These are phyloP conservation scores for Quadriops clusia DNA, from an alignment of 2,888 invertebrate genomes.

Conservation along the genomic window DNA sequence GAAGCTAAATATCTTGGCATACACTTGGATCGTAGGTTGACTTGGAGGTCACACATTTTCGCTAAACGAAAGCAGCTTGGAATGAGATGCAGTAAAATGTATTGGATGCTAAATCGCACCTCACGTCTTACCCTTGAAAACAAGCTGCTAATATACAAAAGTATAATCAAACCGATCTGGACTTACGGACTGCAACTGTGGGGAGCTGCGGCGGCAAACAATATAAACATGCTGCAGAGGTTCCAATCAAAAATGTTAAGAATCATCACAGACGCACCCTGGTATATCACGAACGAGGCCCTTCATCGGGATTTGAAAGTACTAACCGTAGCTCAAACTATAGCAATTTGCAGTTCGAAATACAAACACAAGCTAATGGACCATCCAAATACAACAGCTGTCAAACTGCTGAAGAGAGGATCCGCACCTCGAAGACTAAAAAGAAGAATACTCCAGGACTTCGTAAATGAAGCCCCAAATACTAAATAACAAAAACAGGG, in stretches of 20 bases:
- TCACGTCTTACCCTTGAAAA: constrained; percentile 4
- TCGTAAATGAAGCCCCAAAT: too few species aligned
- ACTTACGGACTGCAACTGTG: constrained; percentile 7
- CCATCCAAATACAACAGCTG: too few species aligned
- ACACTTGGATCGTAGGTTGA: constrained; percentile 10
- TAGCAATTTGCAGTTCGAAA: too few species aligned
- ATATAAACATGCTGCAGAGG: constrained; percentile 10
- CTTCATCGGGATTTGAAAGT: too few species aligned
- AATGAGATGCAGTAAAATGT: constrained; percentile 8
- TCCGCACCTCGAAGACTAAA: too few species aligned
- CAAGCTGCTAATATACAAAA: constrained; percentile 7
- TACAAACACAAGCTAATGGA: too few species aligned
- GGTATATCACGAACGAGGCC: constrained; percentile 8
- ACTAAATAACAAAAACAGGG: too few species aligned
- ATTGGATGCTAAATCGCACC: constrained; percentile 9
- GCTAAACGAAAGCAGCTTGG: constrained; percentile 12
- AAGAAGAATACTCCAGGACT: too few species aligned
- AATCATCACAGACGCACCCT: constrained; percentile 10
- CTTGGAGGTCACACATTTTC: constrained; percentile 11
- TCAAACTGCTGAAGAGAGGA: too few species aligned
- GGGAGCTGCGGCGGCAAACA: constrained; percentile 5
- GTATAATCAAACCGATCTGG: constrained; percentile 3
- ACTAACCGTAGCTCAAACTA: too few species aligned
- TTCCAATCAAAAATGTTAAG: constrained; percentile 8
- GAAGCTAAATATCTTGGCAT: constrained; percentile 3